Percentiles rank a stretch among this genome's conserved stretches.
Conservation (phyloP, 2,888 invertebrate genomes). For the Dryobota labecula region DNA sequence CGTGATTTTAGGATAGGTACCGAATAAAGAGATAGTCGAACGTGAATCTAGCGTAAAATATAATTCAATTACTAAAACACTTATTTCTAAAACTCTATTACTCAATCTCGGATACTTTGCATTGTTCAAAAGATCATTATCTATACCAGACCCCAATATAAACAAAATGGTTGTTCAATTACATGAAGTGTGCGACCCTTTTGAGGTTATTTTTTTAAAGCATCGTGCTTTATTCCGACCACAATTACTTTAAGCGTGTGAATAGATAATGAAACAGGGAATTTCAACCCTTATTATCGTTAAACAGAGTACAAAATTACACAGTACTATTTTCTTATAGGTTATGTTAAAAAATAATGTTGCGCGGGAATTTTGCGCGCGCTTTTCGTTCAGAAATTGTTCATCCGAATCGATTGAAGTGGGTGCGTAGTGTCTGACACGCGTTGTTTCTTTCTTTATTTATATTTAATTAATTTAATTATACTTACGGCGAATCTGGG, state of each 20-base stretch:
- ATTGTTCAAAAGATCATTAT: slow-evolving; percentile 59
- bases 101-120: slow-evolving; percentile 46
- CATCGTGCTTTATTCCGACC: slow-evolving; percentile 62
- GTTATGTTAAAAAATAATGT: slow-evolving; percentile 68
- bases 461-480: slow-evolving; percentile 86
- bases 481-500: slow-evolving; percentile 74
- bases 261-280: slow-evolving; percentile 51
- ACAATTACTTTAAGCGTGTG: slow-evolving; percentile 63
- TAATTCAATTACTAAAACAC: slow-evolving; percentile 15
- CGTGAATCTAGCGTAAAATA: background rate
- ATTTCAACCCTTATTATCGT: slow-evolving; percentile 25
- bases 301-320: slow-evolving; percentile 19
- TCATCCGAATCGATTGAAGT: slow-evolving; percentile 81
- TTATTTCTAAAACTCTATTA: slow-evolving; percentile 28
- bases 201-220: slow-evolving; percentile 75
- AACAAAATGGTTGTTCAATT: slow-evolving; percentile 77
- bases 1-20: background rate
- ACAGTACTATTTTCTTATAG: slow-evolving; percentile 10
- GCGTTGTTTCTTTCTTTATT: slow-evolving; percentile 80
- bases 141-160: slow-evolving; percentile 57
- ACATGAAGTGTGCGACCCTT: slow-evolving; percentile 81
- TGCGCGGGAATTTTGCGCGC: slow-evolving; percentile 77
- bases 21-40: background rate
- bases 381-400: slow-evolving; percentile 76
- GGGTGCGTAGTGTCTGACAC: slow-evolving; percentile 81